Base-by-base conservation (phyloP, 2,888 invertebrate species). In the Schizotus pectinicornis region DNA sequence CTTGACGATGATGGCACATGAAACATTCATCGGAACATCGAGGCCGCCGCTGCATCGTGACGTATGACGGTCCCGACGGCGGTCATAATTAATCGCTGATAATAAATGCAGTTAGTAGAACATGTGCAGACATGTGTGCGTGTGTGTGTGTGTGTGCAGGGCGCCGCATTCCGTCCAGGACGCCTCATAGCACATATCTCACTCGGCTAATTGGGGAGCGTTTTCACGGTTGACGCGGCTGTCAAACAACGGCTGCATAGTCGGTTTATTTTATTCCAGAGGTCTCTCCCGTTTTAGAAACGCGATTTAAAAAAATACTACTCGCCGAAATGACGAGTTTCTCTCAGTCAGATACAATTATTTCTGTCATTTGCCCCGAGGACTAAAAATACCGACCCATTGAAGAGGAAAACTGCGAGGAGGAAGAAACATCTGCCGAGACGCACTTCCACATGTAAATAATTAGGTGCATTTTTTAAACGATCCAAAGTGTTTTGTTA, bases 191-290 rank as follows among this genome's bases (percentile, higher is more conserved):
- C 66, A 59, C 68, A 77, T 77, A 77, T 77, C 76, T 77, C 77
- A 77, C 72, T 67, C 76, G 70, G 73, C 75, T 79, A 79, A 79
- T 79, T 79, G 77, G 77, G 69, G 74, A 74, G 69, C 76, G 74
- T 76, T 78, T 77, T 75, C 76, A 74, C 73, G 76, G 76, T 65
- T 74, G 76, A 77, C 75, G 71, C 71, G 62, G 62, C 70, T 75
- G 77, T 77, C 77, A 77, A 77, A 77, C 76, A 74, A 72, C 72
- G 67, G 61, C 70, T 62, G 68, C 67, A 63, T 59, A 61, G 68
- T 63, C 69, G 69, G 72, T 75, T 74, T 70, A 74, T 75, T 76
- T 74, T 64, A 64, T 67, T 64, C 66, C 59, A 41, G 32, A n/a
- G 42, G 47, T 68, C 67, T 65, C 59, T 61, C 64, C 67, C 58